These are phyloP conservation scores for Rhea pennata DNA, from an alignment of 2,113 vertebrate genomes.

Conservation along the genomic window DNA sequence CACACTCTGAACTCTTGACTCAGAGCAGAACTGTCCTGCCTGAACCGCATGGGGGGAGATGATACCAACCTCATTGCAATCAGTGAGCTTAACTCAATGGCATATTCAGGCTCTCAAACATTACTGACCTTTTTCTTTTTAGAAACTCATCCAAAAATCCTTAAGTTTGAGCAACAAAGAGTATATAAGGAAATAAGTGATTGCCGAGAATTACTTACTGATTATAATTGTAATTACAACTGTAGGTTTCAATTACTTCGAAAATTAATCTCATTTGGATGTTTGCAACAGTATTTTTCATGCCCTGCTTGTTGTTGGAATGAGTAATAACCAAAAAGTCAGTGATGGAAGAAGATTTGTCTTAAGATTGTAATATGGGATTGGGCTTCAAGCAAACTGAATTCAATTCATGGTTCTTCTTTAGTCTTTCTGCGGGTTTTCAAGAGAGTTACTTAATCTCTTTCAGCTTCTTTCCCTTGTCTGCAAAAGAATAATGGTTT, in stretches of 20 bases:
- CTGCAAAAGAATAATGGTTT: not conserved
- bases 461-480: not conserved
- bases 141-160: not conserved
- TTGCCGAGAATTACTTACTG: not conserved
- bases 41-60: not conserved
- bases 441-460: not conserved
- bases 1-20: not conserved
- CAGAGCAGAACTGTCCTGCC: not conserved
- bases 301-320: not conserved
- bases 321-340: not conserved
- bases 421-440: not conserved
- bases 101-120: not conserved
- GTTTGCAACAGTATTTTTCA: not conserved
- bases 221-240: not conserved
- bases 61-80: accelerated
- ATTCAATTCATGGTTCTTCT: not conserved
- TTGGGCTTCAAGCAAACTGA: not conserved
- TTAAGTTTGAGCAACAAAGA: not conserved
- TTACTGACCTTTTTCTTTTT: not conserved
- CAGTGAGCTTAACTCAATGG: not conserved
- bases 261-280: not conserved
- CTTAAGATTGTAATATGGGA: not conserved
- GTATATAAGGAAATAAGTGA: not conserved
- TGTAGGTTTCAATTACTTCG: not conserved
- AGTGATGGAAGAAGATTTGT: not conserved